Evolutionary conservation across 1,140 invertebrate species (phyloP).

Genomic region (Camponotus floridanus): DNA sequence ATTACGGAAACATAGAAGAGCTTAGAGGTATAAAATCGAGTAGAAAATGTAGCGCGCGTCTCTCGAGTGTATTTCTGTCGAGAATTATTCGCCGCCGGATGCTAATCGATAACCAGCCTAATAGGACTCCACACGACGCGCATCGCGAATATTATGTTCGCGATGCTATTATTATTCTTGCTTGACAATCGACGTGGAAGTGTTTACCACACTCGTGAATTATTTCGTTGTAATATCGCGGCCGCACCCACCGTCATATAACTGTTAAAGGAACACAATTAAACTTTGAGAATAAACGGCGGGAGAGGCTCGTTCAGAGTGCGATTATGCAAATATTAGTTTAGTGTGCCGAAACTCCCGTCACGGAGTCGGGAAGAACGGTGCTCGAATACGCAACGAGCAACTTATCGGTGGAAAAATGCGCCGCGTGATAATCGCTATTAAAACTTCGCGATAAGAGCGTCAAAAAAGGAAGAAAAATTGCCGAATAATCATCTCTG

Average conservation of each 20-base stretch:
- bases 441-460: conserved; percentile 53
- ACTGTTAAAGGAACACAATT: conserved; percentile 65
- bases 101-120: conserved; percentile 56
- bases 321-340: conserved; percentile 67
- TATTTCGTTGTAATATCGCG: conserved; percentile 63
- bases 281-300: conserved; percentile 63
- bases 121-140: conserved; percentile 32
- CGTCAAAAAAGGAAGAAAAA: neutral
- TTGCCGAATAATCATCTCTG: conserved; percentile 31
- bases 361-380: conserved; percentile 38
- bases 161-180: conserved; percentile 63
- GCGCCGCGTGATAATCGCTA: conserved; percentile 52
- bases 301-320: conserved; percentile 1
- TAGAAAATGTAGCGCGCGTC: neutral
- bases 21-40: neutral
- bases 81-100: conserved; percentile 36
- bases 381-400: conserved; percentile 43
- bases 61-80: conserved; percentile 43
- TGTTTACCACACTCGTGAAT: conserved; percentile 59
- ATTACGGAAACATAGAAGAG: conserved; percentile 5
- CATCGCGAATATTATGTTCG: conserved; percentile 54
- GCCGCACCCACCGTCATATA: conserved; percentile 31
- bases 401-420: conserved; percentile 50
- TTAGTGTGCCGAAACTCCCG: conserved; percentile 58
- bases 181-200: conserved; percentile 48